These are phyloP conservation scores for Gasteruption jaculator DNA, from an alignment of 2,888 invertebrate species.

Conservation along the genomic window DNA sequence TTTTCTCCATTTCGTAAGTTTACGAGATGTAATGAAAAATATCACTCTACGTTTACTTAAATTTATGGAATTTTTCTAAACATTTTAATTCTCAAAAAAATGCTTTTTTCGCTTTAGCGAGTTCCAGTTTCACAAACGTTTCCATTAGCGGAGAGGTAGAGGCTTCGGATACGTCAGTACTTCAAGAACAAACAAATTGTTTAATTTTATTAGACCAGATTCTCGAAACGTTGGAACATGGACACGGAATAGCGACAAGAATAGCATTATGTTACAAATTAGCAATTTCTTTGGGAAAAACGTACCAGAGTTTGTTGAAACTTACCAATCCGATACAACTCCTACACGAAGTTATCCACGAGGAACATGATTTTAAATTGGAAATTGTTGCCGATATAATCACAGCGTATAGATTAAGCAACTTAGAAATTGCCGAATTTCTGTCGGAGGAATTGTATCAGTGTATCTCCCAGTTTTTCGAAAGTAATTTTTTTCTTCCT, in stretches of 20 bases:
- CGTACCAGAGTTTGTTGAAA: conserved; percentile 56
- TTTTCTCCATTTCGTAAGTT: no score
- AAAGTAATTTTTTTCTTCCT: conserved; percentile 32
- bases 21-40: no score
- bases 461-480: conserved; percentile 37
- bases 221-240: conserved; percentile 50
- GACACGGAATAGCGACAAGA: conserved; percentile 55
- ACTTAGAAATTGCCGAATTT: conserved; percentile 59
- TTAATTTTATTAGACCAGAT: conserved; percentile 34
- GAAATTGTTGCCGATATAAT: conserved; percentile 61
- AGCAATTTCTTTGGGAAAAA: conserved; percentile 57
- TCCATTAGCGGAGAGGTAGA: conserved; percentile 15
- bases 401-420: conserved; percentile 56
- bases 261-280: conserved; percentile 58
- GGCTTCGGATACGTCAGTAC: conserved; percentile 17
- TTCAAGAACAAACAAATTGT: conserved; percentile 35
- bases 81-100: conserved; percentile 1
- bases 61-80: neutral
- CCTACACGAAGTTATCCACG: conserved; percentile 55
- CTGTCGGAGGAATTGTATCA: conserved; percentile 63
- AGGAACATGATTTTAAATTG: conserved; percentile 57
- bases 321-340: conserved; percentile 55
- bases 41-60: no score
- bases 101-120: conserved; percentile 20
- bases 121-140: conserved; percentile 9